Base-by-base conservation (phyloP, 1,140 invertebrate species). In the Solenopsis invicta region DNA sequence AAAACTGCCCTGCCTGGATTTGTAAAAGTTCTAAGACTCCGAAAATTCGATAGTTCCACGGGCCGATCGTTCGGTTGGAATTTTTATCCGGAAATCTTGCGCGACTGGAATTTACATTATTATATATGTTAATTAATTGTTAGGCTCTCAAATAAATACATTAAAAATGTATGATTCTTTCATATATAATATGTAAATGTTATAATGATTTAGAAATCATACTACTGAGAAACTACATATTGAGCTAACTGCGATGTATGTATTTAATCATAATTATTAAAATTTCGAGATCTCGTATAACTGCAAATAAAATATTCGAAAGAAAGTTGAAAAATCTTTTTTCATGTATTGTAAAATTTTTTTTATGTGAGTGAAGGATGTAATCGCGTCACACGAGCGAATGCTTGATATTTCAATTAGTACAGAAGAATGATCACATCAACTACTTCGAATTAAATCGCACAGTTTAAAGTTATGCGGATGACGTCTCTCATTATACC, bases 381-480 rank as follows among this genome's bases (percentile, higher is more conserved):
- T 24, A 24, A 24, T 41, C 13, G 16, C 12, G 34, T 34, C 8
- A 29, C 50, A 69, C 16, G 16, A 48, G 18, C 29, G 21, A 56
- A 24, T 54, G 48, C 21, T 29, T 45, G 24, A 48, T 80, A 56
- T 56, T 75, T 84, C 69, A 84, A 84, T 84, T 50, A 24, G 24
- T 21, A n/a, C 37, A 21, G 41, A 61, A 24, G 41, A 75, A 61
- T 48, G 54, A 75, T 50, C 21, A 62, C 62, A 75, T 74, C 80
- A 50, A 41, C 41, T 50, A 34, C 37, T 75, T 45, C n/a, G 56
- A 84, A 59, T 61, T 50, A 41, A 86, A 52, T 59, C n/a, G 56
- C 61, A n/a, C 52, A 48, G 37, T 72, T 89, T 77, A 74, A 74
- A 90, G 72, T 90, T 87, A 89, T 90, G 72, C 88, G 59, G 52